phyloP scores from a whole-genome alignment of 2,888 invertebrate genomes.

The Hydrotaea cyrtoneurina region DNA sequence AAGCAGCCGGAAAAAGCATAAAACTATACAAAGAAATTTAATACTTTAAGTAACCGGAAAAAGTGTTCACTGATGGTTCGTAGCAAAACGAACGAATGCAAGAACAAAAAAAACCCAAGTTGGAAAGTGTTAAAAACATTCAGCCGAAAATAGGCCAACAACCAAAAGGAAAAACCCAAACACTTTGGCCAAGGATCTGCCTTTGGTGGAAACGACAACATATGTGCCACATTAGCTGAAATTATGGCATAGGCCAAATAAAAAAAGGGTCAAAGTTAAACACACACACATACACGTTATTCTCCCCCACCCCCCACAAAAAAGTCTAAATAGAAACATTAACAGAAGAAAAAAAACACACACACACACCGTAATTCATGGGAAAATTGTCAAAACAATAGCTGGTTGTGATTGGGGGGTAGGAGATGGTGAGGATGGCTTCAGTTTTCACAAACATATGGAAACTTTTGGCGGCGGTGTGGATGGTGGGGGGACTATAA shows the following conservation, averaged over 20 bases:
- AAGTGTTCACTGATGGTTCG: slow-evolving; percentile 25
- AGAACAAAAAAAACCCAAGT: no score
- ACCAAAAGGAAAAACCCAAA: slow-evolving; percentile 2
- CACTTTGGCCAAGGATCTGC: slow-evolving; percentile 16
- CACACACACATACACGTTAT: background rate
- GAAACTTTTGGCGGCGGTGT: background rate
- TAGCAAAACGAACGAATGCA: no score
- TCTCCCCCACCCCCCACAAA: background rate
- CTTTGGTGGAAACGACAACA: slow-evolving; percentile 56
- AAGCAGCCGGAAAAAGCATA: background rate
- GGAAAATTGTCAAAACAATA: slow-evolving; percentile 55
- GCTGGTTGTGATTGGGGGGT: background rate
- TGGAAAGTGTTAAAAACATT: slow-evolving; percentile 5
- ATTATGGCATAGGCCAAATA: slow-evolving; percentile 28
- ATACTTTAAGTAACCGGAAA: slow-evolving; percentile 54
- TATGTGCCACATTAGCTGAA: slow-evolving; percentile 60
- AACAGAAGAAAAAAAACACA: background rate
- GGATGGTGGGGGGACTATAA: background rate
- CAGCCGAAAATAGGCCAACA: background rate
- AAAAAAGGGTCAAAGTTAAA: slow-evolving; percentile 36
- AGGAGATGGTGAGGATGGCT: background rate
- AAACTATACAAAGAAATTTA: slow-evolving; percentile 58
- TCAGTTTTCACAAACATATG: background rate
- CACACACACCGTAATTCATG: background rate
- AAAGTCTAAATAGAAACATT: slow-evolving; percentile 31